Evolutionary conservation across 2,888 invertebrate species (phyloP).

Genomic region (Cephus sareptanus): DNA sequence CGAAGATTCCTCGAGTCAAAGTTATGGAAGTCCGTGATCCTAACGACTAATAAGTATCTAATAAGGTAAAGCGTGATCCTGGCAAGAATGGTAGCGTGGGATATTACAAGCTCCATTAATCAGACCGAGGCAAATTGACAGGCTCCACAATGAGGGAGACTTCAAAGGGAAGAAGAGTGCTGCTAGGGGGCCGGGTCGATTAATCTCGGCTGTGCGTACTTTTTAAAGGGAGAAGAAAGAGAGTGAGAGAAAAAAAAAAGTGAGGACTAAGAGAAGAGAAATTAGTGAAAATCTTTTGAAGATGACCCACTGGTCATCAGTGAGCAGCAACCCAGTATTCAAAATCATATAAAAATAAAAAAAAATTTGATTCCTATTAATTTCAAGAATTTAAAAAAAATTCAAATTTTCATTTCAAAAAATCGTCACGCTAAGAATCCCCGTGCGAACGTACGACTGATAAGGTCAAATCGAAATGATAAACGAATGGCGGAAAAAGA

Average conservation of each 20-base stretch:
- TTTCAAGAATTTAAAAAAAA: background rate
- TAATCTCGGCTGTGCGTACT: constrained; percentile 48
- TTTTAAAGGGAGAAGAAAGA: constrained; percentile 31
- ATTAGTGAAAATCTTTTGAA: background rate
- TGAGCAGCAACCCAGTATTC: too few species aligned
- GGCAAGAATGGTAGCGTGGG: constrained; percentile 43
- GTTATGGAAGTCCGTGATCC: constrained; percentile 10
- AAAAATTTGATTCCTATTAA: background rate
- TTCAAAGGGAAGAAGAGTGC: constrained; percentile 45
- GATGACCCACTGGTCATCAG: background rate
- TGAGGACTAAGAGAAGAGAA: background rate
- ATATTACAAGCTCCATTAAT: constrained; percentile 54
- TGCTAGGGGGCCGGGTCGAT: constrained; percentile 44
- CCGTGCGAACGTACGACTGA: background rate
- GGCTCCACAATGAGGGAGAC: constrained; percentile 45
- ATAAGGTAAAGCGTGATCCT: constrained; percentile 37
- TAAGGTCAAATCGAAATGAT: background rate
- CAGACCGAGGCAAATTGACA: constrained; percentile 52
- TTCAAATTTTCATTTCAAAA: background rate
- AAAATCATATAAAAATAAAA: background rate
- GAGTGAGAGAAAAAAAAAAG: background rate
- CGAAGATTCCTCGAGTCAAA: background rate
- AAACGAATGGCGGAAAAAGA: background rate
- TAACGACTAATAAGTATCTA: constrained; percentile 48
- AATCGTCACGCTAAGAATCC: background rate